Conservation (phyloP, 37 sponge, comb jelly and placozoan genomes). For the Oscarella lobularis region DNA sequence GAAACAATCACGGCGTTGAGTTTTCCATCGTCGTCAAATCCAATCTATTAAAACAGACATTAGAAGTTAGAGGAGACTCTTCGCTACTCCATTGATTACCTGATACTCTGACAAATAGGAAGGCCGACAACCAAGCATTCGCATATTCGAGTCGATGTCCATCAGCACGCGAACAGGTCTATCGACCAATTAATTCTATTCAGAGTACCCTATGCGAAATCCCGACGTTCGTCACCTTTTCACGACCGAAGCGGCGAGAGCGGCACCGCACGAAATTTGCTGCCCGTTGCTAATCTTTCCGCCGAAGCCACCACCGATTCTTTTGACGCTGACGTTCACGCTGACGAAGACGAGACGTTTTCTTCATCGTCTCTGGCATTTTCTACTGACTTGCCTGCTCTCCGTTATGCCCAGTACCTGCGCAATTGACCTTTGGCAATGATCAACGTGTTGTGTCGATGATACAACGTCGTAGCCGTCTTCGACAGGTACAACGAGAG, state of each 20-base stretch:
- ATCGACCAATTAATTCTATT: too few relatives aligned
- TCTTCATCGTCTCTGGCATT: background rate
- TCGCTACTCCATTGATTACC: background rate
- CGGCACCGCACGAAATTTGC: background rate
- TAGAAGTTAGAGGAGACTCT: too few relatives aligned
- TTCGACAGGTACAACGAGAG: background rate
- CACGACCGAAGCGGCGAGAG: background rate
- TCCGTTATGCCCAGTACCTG: background rate
- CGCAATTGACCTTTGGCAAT: background rate
- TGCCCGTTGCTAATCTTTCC: conserved; percentile 23
- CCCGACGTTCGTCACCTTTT: too few relatives aligned
- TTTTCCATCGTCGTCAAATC: conserved; percentile 1
- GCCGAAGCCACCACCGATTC: conserved; percentile 61
- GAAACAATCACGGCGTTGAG: background rate
- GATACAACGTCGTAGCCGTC: background rate
- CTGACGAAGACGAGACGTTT: background rate
- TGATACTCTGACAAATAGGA: background rate
- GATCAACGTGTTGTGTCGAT: background rate
- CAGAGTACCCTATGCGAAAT: too few relatives aligned
- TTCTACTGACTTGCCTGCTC: background rate
- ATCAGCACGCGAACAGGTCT: conserved; percentile 66
- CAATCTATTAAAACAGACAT: background rate
- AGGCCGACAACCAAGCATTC: conserved; percentile 33
- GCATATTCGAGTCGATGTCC: conserved; percentile 77
- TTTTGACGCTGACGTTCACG: conserved; percentile 45